Base-by-base conservation (phyloP, 2,113 vertebrate species). In the Leucoraja erinaceus region DNA sequence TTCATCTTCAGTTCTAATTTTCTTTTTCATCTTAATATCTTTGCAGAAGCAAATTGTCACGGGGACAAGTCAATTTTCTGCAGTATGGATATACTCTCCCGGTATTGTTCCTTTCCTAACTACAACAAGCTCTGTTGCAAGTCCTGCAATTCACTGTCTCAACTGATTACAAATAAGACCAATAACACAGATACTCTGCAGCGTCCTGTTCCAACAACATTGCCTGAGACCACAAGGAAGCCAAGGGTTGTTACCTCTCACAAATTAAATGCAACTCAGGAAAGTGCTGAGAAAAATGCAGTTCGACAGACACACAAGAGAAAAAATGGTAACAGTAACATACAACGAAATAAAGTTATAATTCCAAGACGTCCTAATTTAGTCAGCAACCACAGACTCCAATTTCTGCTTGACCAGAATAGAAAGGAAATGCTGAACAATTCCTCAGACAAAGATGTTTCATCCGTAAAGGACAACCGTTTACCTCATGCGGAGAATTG, bases 1-100 rank as follows among this genome's bases (percentile, higher is more conserved):
- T 79, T 79, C 93, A 84, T 94, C 93, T 95, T 93, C 86, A 95
- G 93, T 95, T 93, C 94, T 95, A 68, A 95, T 96, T 96, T 95
- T 98, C 94, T 97, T 95, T 47, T 98, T 97, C 95, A 70, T 47
- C 90, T 70, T 72, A 91, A 91, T 91, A 72, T 91, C 90, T 91
- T 47, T 38, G 38, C 98, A 99, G 99, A 97, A 94, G 95, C 94
- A 92, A 97, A 95, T 94, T 99, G 99, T 95, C 96, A 97, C 96
- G 97, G 96, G 93, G 98, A 99, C 97, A 98, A 97, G 95, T 98
- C 98, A 59, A 95, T 97, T 94, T 98, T 99, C 94, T 99, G 99
- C 95, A 97, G 96, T 93, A 97, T 98, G 98, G 97, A 98, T 86
- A 96, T 95, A 94, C 96, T 99, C 94, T 97, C 96, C 93, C 98